Percentiles rank a stretch among this genome's conserved stretches.
phyloP scores from a whole-genome alignment of 2,888 invertebrate species.

The Ophion ventricosus region DNA sequence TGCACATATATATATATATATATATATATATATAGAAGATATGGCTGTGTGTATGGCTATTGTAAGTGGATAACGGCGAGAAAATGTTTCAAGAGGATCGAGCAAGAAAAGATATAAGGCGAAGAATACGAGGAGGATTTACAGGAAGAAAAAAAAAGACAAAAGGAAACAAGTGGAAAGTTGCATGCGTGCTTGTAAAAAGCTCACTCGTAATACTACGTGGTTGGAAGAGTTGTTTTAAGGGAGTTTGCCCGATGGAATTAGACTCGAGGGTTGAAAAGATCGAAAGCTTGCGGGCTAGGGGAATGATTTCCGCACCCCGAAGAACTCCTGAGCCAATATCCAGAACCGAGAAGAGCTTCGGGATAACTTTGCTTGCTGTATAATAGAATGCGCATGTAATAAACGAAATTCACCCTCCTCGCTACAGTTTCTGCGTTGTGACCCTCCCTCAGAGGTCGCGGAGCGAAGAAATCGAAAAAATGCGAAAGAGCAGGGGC shows the following conservation, averaged over 20 bases:
- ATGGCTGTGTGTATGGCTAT: constrained; percentile 25
- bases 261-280: constrained; percentile 40
- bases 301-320: constrained; percentile 17
- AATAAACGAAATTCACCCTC: constrained; percentile 74
- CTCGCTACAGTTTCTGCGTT: constrained; percentile 6
- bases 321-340: background rate
- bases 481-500: constrained; percentile 35
- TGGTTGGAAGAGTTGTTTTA: constrained; percentile 47
- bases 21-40: constrained; percentile 9
- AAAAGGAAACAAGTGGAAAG: constrained; percentile 25
- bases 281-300: background rate
- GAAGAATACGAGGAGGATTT: constrained; percentile 29
- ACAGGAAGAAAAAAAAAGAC: constrained; percentile 11
- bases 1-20: background rate
- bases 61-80: constrained; percentile 40
- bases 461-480: constrained; percentile 59
- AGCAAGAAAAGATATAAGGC: constrained; percentile 13
- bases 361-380: constrained; percentile 53
- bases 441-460: too few species aligned
- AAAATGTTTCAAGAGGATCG: constrained; percentile 54
- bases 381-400: constrained; percentile 80
- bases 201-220: constrained; percentile 40
- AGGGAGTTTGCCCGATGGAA: constrained; percentile 52
- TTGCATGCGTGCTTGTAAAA: constrained; percentile 52
- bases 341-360: constrained; percentile 47